Base-by-base conservation (phyloP, 1,140 invertebrate species). In the Galendromus occidentalis region DNA sequence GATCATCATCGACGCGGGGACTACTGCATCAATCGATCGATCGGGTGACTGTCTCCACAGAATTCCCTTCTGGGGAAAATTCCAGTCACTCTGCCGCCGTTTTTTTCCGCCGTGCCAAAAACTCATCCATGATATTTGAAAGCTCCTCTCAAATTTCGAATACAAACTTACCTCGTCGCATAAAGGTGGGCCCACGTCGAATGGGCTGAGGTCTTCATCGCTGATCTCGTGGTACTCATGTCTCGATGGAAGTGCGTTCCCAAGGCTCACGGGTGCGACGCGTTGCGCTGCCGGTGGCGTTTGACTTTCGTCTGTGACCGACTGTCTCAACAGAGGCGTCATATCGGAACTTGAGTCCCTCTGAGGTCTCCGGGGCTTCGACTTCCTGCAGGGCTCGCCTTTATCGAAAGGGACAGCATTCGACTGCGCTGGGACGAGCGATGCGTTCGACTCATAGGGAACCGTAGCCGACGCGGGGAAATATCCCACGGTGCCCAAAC, bases 151-250 rank as follows among this genome's bases (percentile, higher is more conserved):
- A n/a, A n/a, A n/a, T n/a, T n/a, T n/a, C n/a, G n/a, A n/a, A n/a
- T n/a, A 47, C 28, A 47, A 22, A 47, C 51, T 59, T 25, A 59
- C 51, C 14, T 59, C 51, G 51, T 59, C 51, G 22, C 51, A 59
- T 25, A 59, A 33, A 1, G 51, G 51, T 1, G 51, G 51, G 14
- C 51, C 51, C 1, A 59, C 33, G 25, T 59, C 51, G 22, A 59
- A 59, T 59, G 51, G 51, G 84, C 83, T 66, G 82, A 82, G 51
- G 70, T 90, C 87, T 69, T 91, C 88, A 73, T 92, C 88, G 33
- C 86, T 88, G 47, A 93, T 93, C 76, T 92, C 88, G 73, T 91
- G 88, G 74, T 93, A 93, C 70, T 91, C 88, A 71, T 90, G 87
- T 68, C 66, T 64, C n/a, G 42, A 39, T 41, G 33, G 30, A 14